Evolutionary conservation across 23 tunicate genomes (phyloP), one percentile per base, ranked within the genome.

Genomic region (Ascidia mentula): DNA sequence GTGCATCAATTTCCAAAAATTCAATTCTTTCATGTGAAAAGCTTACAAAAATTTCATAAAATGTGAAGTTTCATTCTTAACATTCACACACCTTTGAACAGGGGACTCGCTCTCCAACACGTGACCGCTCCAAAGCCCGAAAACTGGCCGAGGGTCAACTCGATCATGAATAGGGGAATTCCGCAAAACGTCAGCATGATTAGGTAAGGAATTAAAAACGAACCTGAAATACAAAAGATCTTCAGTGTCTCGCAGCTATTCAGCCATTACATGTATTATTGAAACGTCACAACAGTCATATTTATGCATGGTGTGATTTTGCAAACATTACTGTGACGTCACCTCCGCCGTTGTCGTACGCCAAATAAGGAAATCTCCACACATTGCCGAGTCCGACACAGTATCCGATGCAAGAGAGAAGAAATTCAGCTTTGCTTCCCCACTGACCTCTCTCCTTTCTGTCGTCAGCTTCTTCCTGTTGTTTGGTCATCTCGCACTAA

Each of bases 101-200:
- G 38, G 15, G 95, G 95, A 38, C 80, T 72, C 6, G 95, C 89
- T 78, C 88, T 46, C 95, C 95, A 89, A n/a, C 83, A 89, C 36
- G 89, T 80, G 33, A 89, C 34, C 12, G 95, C 73, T 34, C 95
- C 95, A 18, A 53, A 40, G 3, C 86, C 89, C 8, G 86, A 89
- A 45, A 78, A 89, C 75, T 89, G 95, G 31, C 95, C 95, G 26
- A 89, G 31, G 5, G 85, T 34, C 37, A 89, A 40, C 38, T 89
- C 95, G 79, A 80, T 78, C 78, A 89, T 33, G 40, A 89, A 89
- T 7, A 89, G 40, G 30, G 95, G 95, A 34, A 89, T 89, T 17
- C 95, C 95, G 30, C 89, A 84, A 39, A 85, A 37, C 24, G 73
- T 65, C 80, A 89, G 69, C 95, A 89, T 89, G 33, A 89, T 77